Evolutionary conservation across 2,113 vertebrate genomes (phyloP).

Genomic region (Castor canadensis): DNA sequence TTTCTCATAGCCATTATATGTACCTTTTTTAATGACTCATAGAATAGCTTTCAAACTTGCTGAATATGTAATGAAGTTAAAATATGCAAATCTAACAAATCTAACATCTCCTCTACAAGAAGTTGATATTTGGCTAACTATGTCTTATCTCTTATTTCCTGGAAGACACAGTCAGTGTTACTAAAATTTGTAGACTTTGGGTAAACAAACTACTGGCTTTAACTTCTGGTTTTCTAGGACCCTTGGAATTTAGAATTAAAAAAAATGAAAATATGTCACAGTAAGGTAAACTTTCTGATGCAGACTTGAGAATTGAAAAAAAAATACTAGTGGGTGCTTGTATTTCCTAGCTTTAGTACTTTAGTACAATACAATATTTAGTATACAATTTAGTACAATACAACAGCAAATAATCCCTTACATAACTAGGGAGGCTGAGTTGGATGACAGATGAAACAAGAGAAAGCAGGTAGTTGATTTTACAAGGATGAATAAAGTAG

Average conservation of each 20-base stretch:
- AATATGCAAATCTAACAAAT: not conserved
- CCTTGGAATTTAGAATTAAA: not conserved
- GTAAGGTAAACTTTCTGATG: not conserved
- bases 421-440: not conserved
- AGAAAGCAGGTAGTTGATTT: not conserved
- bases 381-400: too few relatives aligned
- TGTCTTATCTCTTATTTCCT: not conserved
- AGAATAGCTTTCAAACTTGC: not conserved
- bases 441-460: not conserved
- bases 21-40: not conserved
- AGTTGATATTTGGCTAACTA: not conserved
- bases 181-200: not conserved
- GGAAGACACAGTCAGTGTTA: not conserved
- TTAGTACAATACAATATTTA: too few relatives aligned
- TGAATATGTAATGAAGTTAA: not conserved
- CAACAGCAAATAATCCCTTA: not conserved
- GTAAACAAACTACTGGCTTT: not conserved
- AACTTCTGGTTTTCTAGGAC: not conserved
- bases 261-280: not conserved
- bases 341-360: not conserved
- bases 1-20: not conserved
- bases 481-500: not conserved
- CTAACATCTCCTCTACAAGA: not conserved
- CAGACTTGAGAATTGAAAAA: not conserved
- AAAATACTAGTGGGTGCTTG: not conserved